These are phyloP conservation scores for Edolisoma coerulescens DNA, from an alignment of 2,113 vertebrate species.

Conservation along the genomic window DNA sequence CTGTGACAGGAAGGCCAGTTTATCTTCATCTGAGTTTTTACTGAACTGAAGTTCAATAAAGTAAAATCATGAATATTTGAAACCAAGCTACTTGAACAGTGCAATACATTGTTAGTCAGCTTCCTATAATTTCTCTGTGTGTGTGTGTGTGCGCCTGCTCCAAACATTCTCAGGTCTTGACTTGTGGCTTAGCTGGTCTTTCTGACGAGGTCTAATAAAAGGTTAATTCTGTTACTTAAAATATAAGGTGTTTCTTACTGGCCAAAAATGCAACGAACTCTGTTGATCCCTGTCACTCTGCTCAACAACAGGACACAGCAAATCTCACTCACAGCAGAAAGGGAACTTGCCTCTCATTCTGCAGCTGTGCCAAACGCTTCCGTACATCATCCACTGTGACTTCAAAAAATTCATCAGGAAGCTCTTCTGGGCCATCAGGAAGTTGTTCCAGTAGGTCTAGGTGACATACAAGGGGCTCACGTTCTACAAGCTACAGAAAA, in stretches of 20 bases:
- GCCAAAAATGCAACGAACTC: background rate
- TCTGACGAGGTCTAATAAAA: background rate
- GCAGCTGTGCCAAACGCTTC: constrained; percentile 90
- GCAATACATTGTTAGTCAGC: background rate
- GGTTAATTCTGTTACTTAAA: background rate
- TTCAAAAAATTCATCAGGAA: constrained; percentile 94
- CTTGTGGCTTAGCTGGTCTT: background rate
- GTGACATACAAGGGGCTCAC: constrained; percentile 86
- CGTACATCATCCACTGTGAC: constrained; percentile 92
- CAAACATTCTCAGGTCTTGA: background rate
- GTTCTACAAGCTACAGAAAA: constrained; percentile 66
- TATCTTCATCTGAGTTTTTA: background rate
- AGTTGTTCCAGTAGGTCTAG: constrained; percentile 71
- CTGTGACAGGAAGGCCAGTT: background rate
- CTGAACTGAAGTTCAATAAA: background rate
- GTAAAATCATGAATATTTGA: background rate
- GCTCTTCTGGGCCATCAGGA: constrained; percentile 56
- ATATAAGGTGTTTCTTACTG: background rate
- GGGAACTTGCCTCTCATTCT: constrained; percentile 86
- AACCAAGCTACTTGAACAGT: background rate
- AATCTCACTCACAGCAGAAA: background rate
- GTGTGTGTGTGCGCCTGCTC: background rate
- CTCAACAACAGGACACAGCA: background rate
- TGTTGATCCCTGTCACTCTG: background rate
- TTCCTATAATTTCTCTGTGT: background rate